phyloP scores from a whole-genome alignment of 2,113 vertebrate species.

The Psophia crepitans region DNA sequence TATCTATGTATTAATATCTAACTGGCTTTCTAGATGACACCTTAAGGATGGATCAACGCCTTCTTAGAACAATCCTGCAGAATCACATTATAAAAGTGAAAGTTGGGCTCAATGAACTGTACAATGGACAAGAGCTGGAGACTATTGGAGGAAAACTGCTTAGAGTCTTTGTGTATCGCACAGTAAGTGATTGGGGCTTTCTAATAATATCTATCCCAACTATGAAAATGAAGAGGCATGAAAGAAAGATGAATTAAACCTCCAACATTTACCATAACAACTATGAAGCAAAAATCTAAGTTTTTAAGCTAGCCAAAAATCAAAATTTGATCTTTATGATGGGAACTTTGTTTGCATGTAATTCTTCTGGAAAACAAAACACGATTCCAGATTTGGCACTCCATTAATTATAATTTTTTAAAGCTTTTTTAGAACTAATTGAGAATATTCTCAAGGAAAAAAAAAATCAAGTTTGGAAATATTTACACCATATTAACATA shows the following conservation, averaged over 20 bases:
- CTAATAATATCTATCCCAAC: neutral
- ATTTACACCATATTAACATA: neutral
- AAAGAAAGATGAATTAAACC: neutral
- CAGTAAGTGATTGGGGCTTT: conserved; percentile 77
- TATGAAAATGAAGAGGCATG: neutral
- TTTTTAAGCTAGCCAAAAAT: neutral
- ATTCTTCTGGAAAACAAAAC: neutral
- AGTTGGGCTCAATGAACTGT: conserved; percentile 85
- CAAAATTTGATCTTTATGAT: neutral
- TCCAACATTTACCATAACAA: neutral
- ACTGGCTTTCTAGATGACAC: conserved; percentile 81
- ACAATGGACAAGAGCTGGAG: conserved; percentile 91
- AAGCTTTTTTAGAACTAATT: neutral
- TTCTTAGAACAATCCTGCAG: conserved; percentile 86
- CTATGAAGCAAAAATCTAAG: neutral
- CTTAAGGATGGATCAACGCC: conserved; percentile 86
- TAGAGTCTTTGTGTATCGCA: conserved; percentile 94
- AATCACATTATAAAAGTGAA: conserved; percentile 93
- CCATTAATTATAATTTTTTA: neutral
- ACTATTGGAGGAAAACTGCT: conserved; percentile 89
- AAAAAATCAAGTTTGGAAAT: neutral
- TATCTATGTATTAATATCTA: neutral
- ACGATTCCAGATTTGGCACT: neutral
- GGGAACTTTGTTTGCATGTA: neutral
- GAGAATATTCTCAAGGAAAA: neutral